Conservation (phyloP, 2,888 invertebrate genomes). For the Meghimatium bilineatum region DNA sequence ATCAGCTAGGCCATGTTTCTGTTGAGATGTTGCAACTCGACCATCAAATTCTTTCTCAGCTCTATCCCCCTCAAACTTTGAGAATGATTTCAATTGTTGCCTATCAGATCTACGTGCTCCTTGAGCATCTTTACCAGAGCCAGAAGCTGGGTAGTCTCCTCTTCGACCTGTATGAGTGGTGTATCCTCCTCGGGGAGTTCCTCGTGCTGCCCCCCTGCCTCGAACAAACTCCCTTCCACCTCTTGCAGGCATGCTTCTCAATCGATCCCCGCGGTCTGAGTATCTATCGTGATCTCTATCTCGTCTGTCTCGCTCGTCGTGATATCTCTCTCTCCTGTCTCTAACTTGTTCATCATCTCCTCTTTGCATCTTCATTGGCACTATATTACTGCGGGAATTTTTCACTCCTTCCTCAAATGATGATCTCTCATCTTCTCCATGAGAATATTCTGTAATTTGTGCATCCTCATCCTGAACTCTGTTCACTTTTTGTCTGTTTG, state of each 20-base stretch:
- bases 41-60: constrained; percentile 51
- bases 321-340: constrained; percentile 37
- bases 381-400: constrained; percentile 56
- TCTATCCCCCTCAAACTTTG: constrained; percentile 40
- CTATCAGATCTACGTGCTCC: constrained; percentile 32
- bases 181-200: constrained; percentile 51
- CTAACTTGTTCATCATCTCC: constrained; percentile 61
- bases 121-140: constrained; percentile 43
- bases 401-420: constrained; percentile 51
- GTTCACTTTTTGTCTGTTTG: constrained; percentile 48
- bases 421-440: constrained; percentile 40
- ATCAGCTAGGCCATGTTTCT: constrained; percentile 56
- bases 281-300: constrained; percentile 36
- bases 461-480: constrained; percentile 54
- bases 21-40: constrained; percentile 1
- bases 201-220: constrained; percentile 69
- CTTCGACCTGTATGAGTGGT: constrained; percentile 50
- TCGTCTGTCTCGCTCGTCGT: neutral
- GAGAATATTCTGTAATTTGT: constrained; percentile 34
- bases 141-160: constrained; percentile 48
- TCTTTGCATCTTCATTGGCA: constrained; percentile 68
- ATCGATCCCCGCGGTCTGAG: constrained; percentile 36
- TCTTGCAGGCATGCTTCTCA: constrained; percentile 60
- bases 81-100: neutral
- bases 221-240: constrained; percentile 71